Evolutionary conservation across 2,113 vertebrate genomes (phyloP).

Genomic region (Macheiramphus alcinus): DNA sequence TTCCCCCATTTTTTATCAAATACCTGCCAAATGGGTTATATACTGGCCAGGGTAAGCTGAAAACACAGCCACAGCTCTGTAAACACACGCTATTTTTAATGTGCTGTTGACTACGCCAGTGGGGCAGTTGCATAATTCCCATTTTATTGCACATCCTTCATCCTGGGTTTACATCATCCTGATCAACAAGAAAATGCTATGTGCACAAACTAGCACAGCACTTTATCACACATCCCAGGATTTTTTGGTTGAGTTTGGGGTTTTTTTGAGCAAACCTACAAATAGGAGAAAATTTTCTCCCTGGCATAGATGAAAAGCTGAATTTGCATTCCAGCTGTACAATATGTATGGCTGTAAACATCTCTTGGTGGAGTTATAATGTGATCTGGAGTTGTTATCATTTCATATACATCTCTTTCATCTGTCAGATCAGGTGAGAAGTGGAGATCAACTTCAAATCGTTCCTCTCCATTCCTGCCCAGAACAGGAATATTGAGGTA

Average conservation of each 20-base stretch:
- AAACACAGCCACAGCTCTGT: neutral
- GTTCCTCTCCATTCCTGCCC: neutral
- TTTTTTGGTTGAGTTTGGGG: neutral
- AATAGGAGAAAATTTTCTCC: neutral
- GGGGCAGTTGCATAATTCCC: neutral
- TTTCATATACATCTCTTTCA: neutral
- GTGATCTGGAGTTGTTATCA: neutral
- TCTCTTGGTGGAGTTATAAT: neutral
- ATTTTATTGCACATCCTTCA: neutral
- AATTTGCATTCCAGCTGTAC: neutral
- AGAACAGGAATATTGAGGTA: neutral
- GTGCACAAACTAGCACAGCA: neutral
- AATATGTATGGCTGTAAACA: neutral
- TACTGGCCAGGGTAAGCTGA: neutral
- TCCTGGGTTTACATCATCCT: neutral
- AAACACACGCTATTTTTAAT: neutral
- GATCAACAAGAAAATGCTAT: neutral
- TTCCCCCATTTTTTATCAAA: neutral
- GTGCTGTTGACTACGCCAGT: neutral
- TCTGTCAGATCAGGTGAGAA: neutral
- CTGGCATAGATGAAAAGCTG: neutral
- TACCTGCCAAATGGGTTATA: neutral
- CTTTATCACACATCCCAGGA: accelerated
- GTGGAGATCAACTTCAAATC: neutral
- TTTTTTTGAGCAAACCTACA: neutral